phyloP scores from a whole-genome alignment of 2,888 invertebrate genomes.

The Cephus sareptanus region DNA sequence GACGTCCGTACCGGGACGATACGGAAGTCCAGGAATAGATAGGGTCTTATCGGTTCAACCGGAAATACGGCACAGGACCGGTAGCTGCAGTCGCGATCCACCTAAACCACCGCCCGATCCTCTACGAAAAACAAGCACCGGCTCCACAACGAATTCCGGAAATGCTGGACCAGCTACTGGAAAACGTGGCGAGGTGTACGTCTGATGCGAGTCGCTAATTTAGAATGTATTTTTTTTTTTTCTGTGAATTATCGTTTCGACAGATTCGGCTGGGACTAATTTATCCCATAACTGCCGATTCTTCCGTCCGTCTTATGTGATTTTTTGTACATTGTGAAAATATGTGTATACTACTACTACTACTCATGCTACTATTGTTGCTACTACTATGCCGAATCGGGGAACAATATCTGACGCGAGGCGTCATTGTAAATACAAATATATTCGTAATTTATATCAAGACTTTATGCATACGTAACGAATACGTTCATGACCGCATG shows the following conservation, averaged over 20 bases:
- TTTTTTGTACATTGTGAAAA: not conserved
- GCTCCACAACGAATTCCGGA: conserved; percentile 26
- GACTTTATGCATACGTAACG: not conserved
- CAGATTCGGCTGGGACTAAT: not conserved
- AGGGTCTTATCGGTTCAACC: conserved; percentile 32
- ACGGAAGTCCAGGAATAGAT: conserved; percentile 41
- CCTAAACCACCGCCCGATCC: conserved; percentile 33
- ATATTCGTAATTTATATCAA: not conserved
- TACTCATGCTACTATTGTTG: not conserved
- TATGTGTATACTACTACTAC: not conserved
- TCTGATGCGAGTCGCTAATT: conserved; percentile 54
- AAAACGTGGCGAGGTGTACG: conserved; percentile 71
- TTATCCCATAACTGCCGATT: not conserved
- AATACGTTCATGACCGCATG: not conserved
- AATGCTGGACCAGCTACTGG: conserved; percentile 31
- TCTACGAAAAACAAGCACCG: conserved; percentile 67
- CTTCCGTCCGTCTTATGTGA: not conserved
- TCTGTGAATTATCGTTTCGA: not conserved
- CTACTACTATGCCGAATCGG: not conserved
- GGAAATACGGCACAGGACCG: conserved; percentile 52
- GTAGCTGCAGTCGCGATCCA: conserved; percentile 51
- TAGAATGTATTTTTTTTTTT: not conserved
- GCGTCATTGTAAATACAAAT: not conserved
- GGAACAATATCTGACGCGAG: not conserved
- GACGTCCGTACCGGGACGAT: conserved; percentile 37